phyloP scores from a whole-genome alignment of 2,113 vertebrate species.

The Casuarius casuarius region DNA sequence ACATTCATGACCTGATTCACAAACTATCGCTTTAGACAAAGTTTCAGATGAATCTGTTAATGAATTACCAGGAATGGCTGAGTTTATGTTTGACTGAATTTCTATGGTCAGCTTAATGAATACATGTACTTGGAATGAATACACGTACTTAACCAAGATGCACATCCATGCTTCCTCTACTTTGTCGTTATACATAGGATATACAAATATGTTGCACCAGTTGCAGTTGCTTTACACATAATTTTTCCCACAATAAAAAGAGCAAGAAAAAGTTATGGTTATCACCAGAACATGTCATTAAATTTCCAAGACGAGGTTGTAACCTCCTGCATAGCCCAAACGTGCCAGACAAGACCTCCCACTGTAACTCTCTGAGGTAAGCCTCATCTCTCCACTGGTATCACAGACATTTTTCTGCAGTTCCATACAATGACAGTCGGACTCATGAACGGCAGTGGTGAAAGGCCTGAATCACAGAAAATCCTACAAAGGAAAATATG shows the following conservation, averaged over 20 bases:
- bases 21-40: conserved; percentile 13
- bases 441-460: background rate
- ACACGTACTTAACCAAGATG: background rate
- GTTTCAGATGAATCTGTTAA: conserved; percentile 33
- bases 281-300: background rate
- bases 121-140: background rate
- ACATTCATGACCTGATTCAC: background rate
- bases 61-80: background rate
- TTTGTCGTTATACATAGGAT: conserved; percentile 6
- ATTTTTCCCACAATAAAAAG: background rate
- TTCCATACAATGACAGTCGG: background rate
- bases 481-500: background rate
- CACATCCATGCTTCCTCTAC: background rate
- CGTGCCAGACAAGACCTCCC: background rate
- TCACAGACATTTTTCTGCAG: background rate
- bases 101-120: conserved; percentile 20
- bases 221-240: background rate
- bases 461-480: background rate
- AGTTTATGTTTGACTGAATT: conserved; percentile 34
- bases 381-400: background rate
- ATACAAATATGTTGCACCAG: background rate
- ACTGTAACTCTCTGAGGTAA: background rate
- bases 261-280: background rate
- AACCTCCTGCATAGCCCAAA: background rate
- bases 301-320: background rate